A percentile compares a stretch with the other conserved stretches of the same genome.
Conservation (phyloP, 2,888 invertebrate genomes). For the Chelonus formosanus region DNA sequence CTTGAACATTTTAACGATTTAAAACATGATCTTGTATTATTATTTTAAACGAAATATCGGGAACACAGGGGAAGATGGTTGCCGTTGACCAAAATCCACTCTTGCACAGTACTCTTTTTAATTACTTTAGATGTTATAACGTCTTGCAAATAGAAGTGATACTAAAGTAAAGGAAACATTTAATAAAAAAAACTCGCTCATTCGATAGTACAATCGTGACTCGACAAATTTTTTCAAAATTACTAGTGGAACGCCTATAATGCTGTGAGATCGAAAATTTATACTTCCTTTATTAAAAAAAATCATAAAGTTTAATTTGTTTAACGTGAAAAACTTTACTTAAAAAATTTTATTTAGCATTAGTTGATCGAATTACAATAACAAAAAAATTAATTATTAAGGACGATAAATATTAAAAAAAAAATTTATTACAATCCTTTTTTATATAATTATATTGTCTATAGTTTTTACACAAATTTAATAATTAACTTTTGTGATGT, state of each 20-base stretch:
- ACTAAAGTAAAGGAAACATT: conserved; percentile 25
- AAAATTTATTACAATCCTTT: conserved; percentile 40
- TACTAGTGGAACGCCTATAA: conserved; percentile 1
- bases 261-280: conserved; percentile 12
- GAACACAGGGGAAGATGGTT: conserved; percentile 38
- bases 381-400: conserved; percentile 28
- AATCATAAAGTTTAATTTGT: background rate
- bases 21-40: conserved; percentile 31
- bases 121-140: conserved; percentile 41
- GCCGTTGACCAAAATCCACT: conserved; percentile 41
- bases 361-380: background rate
- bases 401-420: conserved; percentile 39
- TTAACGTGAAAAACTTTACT: background rate
- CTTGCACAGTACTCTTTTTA: conserved; percentile 43
- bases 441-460: conserved; percentile 33
- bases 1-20: conserved; percentile 36
- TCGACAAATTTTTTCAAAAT: conserved; percentile 11
- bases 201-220: conserved; percentile 26
- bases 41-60: conserved; percentile 36
- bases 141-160: conserved; percentile 38
- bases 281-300: conserved; percentile 10
- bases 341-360: background rate
- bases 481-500: conserved; percentile 36
- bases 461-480: conserved; percentile 60
- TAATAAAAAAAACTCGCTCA: conserved; percentile 16